These are phyloP conservation scores for Riparia riparia DNA, from an alignment of 2,113 vertebrate species.

Conservation along the genomic window DNA sequence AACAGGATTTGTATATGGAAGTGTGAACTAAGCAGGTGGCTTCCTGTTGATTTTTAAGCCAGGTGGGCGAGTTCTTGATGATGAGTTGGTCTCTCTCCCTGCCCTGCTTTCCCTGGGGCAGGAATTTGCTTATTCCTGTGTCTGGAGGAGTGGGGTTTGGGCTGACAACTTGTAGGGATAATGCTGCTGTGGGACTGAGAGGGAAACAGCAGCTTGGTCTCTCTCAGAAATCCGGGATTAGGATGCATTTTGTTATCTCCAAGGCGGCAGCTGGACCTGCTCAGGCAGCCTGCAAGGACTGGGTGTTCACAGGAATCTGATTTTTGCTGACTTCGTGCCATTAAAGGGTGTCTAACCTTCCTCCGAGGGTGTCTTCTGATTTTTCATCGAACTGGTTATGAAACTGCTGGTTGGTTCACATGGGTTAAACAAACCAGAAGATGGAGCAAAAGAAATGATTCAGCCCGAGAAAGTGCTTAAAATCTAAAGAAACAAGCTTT, in stretches of 20 bases:
- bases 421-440: slow-evolving; percentile 22
- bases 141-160: not conserved
- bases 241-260: not conserved
- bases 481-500: slow-evolving; percentile 2
- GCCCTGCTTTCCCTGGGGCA: not conserved
- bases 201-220: not conserved
- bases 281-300: not conserved
- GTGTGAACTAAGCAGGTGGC: slow-evolving; percentile 52
- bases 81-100: not conserved
- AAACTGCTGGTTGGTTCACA: not conserved
- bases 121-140: not conserved
- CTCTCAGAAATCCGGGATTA: not conserved
- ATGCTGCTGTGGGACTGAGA: not conserved
- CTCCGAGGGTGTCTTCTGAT: not conserved
- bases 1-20: slow-evolving; percentile 62
- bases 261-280: not conserved
- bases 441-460: not conserved
- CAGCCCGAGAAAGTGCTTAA: not conserved
- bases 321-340: not conserved
- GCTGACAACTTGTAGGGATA: not conserved
- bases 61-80: slow-evolving; percentile 45
- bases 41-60: slow-evolving; percentile 64
- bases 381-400: not conserved
- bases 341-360: not conserved
- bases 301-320: not conserved